Evolutionary conservation across 2,888 invertebrate genomes (phyloP).

Genomic region (Artemia sinica): DNA sequence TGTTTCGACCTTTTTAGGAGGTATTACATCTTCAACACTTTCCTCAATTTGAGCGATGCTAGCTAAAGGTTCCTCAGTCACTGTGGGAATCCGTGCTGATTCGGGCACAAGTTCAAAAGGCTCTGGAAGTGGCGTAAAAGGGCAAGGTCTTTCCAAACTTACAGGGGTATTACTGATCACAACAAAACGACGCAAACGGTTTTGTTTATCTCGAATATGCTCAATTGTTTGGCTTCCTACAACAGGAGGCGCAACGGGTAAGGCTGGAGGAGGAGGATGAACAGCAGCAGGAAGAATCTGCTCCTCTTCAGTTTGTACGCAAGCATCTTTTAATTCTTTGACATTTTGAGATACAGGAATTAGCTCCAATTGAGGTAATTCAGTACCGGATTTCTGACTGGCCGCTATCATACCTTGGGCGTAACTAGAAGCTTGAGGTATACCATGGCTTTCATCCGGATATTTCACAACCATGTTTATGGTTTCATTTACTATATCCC

Average conservation of each 20-base stretch:
- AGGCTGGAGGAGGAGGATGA: not conserved
- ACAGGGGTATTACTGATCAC: not conserved
- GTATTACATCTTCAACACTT: not conserved
- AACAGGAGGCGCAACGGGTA: not conserved
- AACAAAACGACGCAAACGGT: not conserved
- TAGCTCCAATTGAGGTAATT: not conserved
- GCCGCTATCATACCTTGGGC: not conserved
- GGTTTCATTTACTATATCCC: too few species aligned
- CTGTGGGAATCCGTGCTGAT: not conserved
- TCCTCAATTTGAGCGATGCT: not conserved
- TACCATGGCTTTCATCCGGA: not conserved
- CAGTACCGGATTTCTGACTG: not conserved
- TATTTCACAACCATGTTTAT: not conserved
- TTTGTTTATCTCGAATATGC: conserved; percentile 3
- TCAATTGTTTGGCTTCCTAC: not conserved
- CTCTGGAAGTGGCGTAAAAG: not conserved
- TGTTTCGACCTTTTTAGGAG: not conserved
- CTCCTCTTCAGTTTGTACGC: not conserved
- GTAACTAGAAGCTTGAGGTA: not conserved
- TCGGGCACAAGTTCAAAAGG: not conserved
- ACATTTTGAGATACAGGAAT: not conserved
- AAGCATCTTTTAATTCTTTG: not conserved
- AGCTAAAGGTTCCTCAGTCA: not conserved
- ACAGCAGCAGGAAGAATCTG: not conserved
- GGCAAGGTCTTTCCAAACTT: not conserved